Conservation (phyloP, 2,888 invertebrate genomes). For the Trilocha varians region DNA sequence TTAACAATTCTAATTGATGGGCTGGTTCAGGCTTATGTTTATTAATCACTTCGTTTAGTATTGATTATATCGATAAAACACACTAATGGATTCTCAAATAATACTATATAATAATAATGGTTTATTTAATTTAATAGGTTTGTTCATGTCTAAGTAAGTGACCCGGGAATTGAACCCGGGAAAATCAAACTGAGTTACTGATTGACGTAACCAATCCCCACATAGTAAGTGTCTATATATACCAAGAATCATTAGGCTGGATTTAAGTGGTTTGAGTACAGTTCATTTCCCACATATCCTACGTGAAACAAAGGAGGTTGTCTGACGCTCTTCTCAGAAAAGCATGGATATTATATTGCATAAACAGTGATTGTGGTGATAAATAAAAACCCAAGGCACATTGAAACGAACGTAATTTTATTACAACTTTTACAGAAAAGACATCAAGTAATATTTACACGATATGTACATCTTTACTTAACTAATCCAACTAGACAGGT, state of each 20-base stretch:
- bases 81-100: too few species aligned
- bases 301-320: neutral
- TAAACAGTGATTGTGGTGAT: slow-evolving; percentile 2
- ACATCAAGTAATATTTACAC: slow-evolving; percentile 64
- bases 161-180: too few species aligned
- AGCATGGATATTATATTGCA: slow-evolving; percentile 1
- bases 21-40: too few species aligned
- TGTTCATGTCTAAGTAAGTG: too few species aligned
- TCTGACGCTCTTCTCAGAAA: neutral
- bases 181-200: too few species aligned
- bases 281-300: neutral
- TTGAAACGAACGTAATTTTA: slow-evolving; percentile 50
- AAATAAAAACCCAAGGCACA: slow-evolving; percentile 12
- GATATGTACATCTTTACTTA: slow-evolving; percentile 62
- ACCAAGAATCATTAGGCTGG: neutral
- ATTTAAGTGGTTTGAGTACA: neutral
- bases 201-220: too few species aligned
- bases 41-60: too few species aligned
- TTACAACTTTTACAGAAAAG: slow-evolving; percentile 56
- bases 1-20: too few species aligned
- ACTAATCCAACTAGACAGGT: slow-evolving; percentile 40
- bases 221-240: neutral
- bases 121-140: too few species aligned
- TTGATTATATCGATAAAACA: too few species aligned
- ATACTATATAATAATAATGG: too few species aligned